Evolutionary conservation across 2,113 vertebrate species (phyloP).

Genomic region (Trinectes maculatus): DNA sequence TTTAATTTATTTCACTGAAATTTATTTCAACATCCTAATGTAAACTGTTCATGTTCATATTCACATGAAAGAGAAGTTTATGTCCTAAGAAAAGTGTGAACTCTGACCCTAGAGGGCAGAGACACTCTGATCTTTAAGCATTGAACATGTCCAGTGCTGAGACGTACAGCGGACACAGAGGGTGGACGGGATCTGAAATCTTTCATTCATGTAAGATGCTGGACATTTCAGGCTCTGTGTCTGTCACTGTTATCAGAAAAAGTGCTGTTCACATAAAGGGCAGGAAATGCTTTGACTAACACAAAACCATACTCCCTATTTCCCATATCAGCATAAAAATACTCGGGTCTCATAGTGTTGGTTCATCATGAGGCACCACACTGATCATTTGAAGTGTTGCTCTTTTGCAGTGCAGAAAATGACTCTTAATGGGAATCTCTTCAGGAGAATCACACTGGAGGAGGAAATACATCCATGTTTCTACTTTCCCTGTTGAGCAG

Average conservation of each 20-base stretch:
- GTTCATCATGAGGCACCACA: conserved; percentile 43
- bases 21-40: too few relatives aligned
- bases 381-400: conserved; percentile 37
- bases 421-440: too few relatives aligned
- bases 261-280: conserved; percentile 3
- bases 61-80: not conserved
- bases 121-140: conserved; percentile 9
- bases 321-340: conserved; percentile 24
- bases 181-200: too few relatives aligned
- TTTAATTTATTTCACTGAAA: not conserved
- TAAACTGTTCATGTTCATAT: too few relatives aligned
- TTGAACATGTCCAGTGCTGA: not conserved
- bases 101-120: conserved; percentile 62
- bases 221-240: conserved; percentile 23
- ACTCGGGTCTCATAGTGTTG: conserved; percentile 46
- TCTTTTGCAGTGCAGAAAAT: conserved; percentile 43
- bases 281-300: not conserved
- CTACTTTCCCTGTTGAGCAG: too few relatives aligned
- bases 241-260: conserved; percentile 23
- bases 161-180: conserved; percentile 11
- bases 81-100: not conserved
- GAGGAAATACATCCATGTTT: too few relatives aligned
- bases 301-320: not conserved
- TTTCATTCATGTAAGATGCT: conserved; percentile 10
- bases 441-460: too few relatives aligned